A percentile compares a stretch with the other conserved stretches of the same genome.
phyloP scores from a whole-genome alignment of 2,113 vertebrate genomes.

The Rhinogobius similis region DNA sequence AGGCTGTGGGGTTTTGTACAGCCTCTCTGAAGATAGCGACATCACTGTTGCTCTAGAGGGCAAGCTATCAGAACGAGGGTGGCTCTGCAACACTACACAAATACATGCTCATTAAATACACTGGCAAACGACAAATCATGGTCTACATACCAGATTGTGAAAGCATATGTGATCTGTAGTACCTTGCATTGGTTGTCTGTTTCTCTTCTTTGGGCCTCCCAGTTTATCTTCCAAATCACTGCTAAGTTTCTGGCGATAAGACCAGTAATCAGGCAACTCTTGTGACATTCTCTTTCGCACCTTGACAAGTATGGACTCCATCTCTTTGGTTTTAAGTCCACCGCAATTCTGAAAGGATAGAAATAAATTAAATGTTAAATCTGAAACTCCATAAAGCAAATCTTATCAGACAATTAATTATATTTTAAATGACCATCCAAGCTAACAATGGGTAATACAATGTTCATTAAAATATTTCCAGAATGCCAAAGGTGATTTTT shows the following conservation, averaged over 20 bases:
- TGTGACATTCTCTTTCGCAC: conserved; percentile 45
- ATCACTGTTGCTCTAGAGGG: conserved; percentile 61
- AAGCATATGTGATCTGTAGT: conserved; percentile 10
- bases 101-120: background rate
- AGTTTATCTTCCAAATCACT: conserved; percentile 51
- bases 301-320: conserved; percentile 41
- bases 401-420: background rate
- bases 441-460: background rate
- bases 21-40: conserved; percentile 49
- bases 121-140: background rate
- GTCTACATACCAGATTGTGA: background rate
- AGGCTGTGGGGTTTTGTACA: conserved; percentile 70
- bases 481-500: background rate
- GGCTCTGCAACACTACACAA: conserved; percentile 66
- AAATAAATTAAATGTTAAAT: background rate
- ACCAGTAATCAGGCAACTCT: conserved; percentile 54
- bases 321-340: conserved; percentile 53
- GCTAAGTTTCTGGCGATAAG: conserved; percentile 46
- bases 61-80: conserved; percentile 65
- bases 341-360: conserved; percentile 50
- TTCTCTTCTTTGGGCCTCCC: conserved; percentile 28
- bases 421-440: background rate
- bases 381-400: background rate
- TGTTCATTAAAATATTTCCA: background rate
- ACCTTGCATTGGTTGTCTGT: conserved; percentile 61